Evolutionary conservation across 2,888 invertebrate genomes (phyloP).

Genomic region (Scelioninae gen. 2): DNA sequence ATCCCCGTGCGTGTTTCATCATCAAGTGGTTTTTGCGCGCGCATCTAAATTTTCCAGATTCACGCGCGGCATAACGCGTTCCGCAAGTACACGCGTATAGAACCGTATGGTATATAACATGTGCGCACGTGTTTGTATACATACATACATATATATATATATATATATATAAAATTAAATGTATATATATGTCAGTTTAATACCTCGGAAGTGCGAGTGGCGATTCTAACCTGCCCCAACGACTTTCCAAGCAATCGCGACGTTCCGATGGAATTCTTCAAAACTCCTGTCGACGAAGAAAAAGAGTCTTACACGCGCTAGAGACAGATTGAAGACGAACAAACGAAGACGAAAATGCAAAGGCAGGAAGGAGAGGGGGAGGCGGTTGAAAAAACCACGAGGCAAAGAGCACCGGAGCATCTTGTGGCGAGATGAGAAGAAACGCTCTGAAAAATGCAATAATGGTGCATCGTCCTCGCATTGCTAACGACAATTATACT

Average conservation of each 20-base stretch:
- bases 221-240: constrained; percentile 68
- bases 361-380: constrained; percentile 36
- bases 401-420: constrained; percentile 53
- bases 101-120: constrained; percentile 29
- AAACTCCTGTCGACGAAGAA: constrained; percentile 65
- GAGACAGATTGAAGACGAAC: constrained; percentile 59
- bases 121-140: neutral
- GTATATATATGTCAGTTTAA: constrained; percentile 46
- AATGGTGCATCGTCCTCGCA: constrained; percentile 75
- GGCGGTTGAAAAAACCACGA: constrained; percentile 20
- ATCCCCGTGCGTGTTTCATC: constrained; percentile 43
- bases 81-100: constrained; percentile 49
- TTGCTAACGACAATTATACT: constrained; percentile 75
- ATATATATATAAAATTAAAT: constrained; percentile 7
- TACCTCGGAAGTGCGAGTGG: constrained; percentile 55
- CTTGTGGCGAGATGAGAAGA: constrained; percentile 64
- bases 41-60: constrained; percentile 58
- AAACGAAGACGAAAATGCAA: constrained; percentile 59
- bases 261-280: constrained; percentile 73
- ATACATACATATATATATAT: neutral
- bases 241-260: constrained; percentile 64
- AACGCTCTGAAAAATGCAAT: constrained; percentile 74
- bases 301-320: constrained; percentile 63
- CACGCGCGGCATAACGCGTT: constrained; percentile 48
- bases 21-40: constrained; percentile 42